These are phyloP conservation scores for Athalia rosae DNA, from an alignment of 2,888 invertebrate species.

Conservation along the genomic window DNA sequence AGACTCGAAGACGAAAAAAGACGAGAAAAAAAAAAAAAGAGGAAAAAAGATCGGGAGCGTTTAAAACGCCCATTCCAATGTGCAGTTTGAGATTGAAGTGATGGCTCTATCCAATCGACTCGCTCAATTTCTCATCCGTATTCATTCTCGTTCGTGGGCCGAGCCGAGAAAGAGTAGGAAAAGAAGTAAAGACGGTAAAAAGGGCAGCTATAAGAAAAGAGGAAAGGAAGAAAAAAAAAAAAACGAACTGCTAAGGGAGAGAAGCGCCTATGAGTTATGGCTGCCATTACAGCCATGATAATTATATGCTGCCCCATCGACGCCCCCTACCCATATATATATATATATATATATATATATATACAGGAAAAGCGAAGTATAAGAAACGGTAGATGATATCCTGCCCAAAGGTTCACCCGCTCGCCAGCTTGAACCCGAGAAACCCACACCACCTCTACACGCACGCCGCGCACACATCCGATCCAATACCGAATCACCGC, in stretches of 20 bases:
- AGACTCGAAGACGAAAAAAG: background rate
- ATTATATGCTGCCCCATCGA: slow-evolving; percentile 72
- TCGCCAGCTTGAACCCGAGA: slow-evolving; percentile 42
- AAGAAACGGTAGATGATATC: slow-evolving; percentile 69
- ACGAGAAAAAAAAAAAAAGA: background rate
- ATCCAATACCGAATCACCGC: background rate
- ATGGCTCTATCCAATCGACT: slow-evolving; percentile 73
- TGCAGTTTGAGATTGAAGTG: slow-evolving; percentile 53
- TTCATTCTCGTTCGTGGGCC: slow-evolving; percentile 68
- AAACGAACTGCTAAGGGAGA: slow-evolving; percentile 59
- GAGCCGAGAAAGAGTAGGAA: slow-evolving; percentile 52
- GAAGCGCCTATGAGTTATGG: slow-evolving; percentile 74
- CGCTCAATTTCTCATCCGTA: slow-evolving; percentile 69
- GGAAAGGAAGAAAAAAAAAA: background rate
- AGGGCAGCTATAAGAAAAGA: slow-evolving; percentile 13
- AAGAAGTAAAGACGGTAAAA: slow-evolving; percentile 13
- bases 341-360: too few species aligned
- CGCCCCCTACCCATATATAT: slow-evolving; percentile 64
- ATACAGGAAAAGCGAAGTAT: slow-evolving; percentile 48
- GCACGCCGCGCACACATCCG: background rate
- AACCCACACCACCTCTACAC: background rate
- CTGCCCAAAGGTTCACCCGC: slow-evolving; percentile 60
- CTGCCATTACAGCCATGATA: slow-evolving; percentile 71
- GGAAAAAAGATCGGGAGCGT: slow-evolving; percentile 11
- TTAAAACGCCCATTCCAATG: slow-evolving; percentile 42